phyloP scores from a whole-genome alignment of 2,797 vertebrate genomes.

The Megalops cyprinoides region DNA sequence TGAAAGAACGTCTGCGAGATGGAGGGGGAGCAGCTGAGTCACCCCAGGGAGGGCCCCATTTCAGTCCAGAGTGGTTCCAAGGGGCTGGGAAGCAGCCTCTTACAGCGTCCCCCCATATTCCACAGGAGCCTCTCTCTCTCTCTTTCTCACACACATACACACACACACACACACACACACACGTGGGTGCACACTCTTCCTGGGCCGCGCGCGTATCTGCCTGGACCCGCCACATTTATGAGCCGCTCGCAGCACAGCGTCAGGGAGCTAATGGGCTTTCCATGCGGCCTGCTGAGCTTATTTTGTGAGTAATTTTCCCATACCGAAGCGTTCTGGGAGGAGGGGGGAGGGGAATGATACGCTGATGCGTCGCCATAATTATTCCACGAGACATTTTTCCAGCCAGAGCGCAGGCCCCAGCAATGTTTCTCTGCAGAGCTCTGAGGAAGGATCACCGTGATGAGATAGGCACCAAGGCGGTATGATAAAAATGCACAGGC shows the following conservation, averaged over 20 bases:
- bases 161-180: too few species aligned
- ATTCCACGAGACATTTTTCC: constrained; percentile 56
- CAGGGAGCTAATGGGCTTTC: constrained; percentile 52
- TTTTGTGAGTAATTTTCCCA: constrained; percentile 57
- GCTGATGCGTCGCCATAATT: constrained; percentile 30
- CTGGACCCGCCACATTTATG: background rate
- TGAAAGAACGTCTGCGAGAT: background rate
- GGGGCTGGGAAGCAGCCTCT: background rate
- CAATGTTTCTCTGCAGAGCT: constrained; percentile 45
- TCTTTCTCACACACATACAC: background rate
- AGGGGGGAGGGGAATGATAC: constrained; percentile 44
- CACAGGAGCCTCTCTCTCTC: background rate
- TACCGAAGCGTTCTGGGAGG: constrained; percentile 44
- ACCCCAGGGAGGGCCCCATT: too few species aligned
- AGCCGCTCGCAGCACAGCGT: background rate
- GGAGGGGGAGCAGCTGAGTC: background rate
- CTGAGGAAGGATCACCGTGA: background rate
- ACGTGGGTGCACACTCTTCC: too few species aligned
- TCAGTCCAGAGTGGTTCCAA: background rate
- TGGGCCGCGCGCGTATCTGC: background rate
- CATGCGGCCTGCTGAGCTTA: constrained; percentile 51
- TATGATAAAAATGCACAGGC: background rate
- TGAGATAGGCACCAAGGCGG: background rate
- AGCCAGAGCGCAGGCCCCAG: constrained; percentile 51
- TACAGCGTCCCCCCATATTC: too few species aligned